Conservation (phyloP, 2,888 invertebrate species). For the Ennomos quercinarius region DNA sequence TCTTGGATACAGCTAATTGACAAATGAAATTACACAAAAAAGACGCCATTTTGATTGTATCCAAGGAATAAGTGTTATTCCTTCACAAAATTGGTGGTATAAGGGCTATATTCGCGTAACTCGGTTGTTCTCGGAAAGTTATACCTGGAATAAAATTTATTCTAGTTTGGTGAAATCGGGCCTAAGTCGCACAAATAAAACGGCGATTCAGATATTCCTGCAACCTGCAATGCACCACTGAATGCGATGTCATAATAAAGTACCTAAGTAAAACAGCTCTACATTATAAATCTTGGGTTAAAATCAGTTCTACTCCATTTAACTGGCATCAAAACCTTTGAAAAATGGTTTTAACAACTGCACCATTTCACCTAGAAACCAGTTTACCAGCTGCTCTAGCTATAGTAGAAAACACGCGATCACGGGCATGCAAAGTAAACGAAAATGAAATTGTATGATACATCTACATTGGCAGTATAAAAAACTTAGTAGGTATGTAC, state of each 20-base stretch:
- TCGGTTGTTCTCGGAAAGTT: too few relatives aligned
- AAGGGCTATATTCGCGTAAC: too few relatives aligned
- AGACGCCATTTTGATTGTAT: too few relatives aligned
- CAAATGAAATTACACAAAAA: too few relatives aligned
- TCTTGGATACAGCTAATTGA: too few relatives aligned
- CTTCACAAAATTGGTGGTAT: too few relatives aligned
- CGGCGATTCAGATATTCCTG: not conserved
- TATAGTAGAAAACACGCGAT: constrained; percentile 14
- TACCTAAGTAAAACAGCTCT: not conserved
- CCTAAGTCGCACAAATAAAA: too few relatives aligned
- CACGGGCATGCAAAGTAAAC: constrained; percentile 17
- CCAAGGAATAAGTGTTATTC: too few relatives aligned
- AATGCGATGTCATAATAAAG: constrained; percentile 16
- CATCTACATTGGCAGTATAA: not conserved
- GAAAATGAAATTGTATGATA: constrained; percentile 4
- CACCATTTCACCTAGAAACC: constrained; percentile 6
- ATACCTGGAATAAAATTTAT: too few relatives aligned
- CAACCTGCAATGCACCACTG: constrained; percentile 43
- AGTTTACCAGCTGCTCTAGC: too few relatives aligned
- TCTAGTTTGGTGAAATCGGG: too few relatives aligned
- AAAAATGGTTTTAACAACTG: not conserved
- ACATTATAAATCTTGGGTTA: constrained; percentile 9
- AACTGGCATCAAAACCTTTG: constrained; percentile 9
- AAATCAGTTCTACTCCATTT: constrained; percentile 16
- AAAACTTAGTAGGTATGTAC: not conserved